These are phyloP conservation scores for Eidolon helvum DNA, from an alignment of 2,113 vertebrate species.

Conservation along the genomic window DNA sequence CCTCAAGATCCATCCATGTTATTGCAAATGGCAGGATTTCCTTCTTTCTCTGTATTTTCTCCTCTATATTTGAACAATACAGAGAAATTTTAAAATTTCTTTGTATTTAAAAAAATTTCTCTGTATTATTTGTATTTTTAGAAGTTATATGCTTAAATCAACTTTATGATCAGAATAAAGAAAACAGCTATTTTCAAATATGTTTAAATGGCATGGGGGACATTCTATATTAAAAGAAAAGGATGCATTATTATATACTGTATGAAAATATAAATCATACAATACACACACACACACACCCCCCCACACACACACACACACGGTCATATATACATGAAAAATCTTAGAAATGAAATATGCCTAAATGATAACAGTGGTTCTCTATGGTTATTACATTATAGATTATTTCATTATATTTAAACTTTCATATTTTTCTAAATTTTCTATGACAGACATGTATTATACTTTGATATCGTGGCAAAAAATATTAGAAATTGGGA, in stretches of 20 bases:
- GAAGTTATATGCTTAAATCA: not conserved
- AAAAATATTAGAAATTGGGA: not conserved
- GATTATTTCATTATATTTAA: not conserved
- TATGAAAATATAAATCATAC: not conserved
- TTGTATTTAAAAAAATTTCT: not conserved
- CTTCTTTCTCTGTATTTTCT: not conserved
- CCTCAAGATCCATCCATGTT: not conserved
- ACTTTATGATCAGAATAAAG: not conserved
- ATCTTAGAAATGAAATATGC: not conserved
- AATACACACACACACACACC: not conserved
- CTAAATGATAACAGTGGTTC: not conserved
- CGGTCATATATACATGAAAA: not conserved
- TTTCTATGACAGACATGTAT: not conserved
- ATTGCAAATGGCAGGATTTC: not conserved
- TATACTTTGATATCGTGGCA: not conserved
- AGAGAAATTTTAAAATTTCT: too few relatives aligned
- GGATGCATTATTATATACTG: not conserved
- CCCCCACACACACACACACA: not conserved
- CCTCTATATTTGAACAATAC: too few relatives aligned
- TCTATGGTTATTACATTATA: not conserved
- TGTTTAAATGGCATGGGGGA: not conserved
- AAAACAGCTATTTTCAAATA: slow-evolving; percentile 1
- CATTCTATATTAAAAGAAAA: not conserved
- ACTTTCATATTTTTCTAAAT: not conserved
- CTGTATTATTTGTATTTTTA: not conserved